Conservation (phyloP, 2,888 invertebrate species). For the Drosophila nr. medialis region DNA sequence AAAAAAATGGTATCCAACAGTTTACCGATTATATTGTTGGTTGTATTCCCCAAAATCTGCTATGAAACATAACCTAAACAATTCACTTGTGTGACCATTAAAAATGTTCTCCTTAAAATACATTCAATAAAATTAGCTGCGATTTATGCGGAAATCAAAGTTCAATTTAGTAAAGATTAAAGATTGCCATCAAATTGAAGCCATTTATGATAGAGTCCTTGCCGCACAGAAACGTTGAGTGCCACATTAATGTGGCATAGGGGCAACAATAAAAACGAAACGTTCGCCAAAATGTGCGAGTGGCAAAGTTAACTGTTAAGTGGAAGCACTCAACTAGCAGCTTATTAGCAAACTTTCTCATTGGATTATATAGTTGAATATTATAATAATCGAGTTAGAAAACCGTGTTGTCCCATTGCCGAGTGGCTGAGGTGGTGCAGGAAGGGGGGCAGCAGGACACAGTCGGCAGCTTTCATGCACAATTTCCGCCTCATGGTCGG, state of each 20-base stretch:
- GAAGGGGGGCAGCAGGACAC: not conserved
- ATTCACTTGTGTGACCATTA: not conserved
- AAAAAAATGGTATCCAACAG: not conserved
- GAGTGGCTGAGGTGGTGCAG: not conserved
- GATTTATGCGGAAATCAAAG: not conserved
- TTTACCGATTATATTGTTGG: not conserved
- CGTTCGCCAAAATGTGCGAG: conserved; percentile 24
- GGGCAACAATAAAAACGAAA: conserved; percentile 38
- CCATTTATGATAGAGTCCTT: conserved; percentile 28
- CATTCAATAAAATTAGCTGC: not conserved
- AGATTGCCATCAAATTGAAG: conserved; percentile 26
- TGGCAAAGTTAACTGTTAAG: conserved; percentile 42
- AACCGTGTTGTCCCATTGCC: conserved; percentile 39
- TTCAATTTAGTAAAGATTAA: not conserved
- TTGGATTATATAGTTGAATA: conserved; percentile 77
- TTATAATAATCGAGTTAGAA: conserved; percentile 78
- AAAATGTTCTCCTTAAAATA: not conserved
- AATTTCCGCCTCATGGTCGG: conserved; percentile 68
- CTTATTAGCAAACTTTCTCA: conserved; percentile 78
- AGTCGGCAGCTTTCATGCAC: conserved; percentile 65
- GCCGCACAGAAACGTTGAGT: not conserved
- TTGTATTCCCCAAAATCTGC: not conserved
- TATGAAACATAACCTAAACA: not conserved
- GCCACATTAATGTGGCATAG: not conserved
- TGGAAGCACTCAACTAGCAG: conserved; percentile 71